Conservation (phyloP, 2,113 vertebrate genomes). For the Periophthalmus modestus region DNA sequence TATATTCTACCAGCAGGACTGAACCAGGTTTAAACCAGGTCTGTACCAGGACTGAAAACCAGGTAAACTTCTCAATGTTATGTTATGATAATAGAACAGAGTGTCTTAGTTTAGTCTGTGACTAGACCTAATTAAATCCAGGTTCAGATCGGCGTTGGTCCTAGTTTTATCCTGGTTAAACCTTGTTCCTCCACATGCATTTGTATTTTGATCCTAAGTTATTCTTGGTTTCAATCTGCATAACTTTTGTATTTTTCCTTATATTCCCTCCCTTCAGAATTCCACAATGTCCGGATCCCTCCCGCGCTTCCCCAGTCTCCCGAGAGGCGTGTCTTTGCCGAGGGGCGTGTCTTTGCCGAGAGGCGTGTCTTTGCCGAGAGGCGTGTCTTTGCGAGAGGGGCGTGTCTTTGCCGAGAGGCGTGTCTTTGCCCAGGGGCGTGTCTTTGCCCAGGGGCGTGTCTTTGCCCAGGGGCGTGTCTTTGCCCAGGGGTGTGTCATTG, state of each 20-base stretch:
- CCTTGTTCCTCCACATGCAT: background rate
- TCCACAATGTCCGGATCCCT: background rate
- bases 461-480: background rate
- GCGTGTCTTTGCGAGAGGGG: background rate
- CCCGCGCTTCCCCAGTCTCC: conserved; percentile 38
- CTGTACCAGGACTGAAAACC: background rate
- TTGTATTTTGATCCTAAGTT: background rate
- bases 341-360: conserved; percentile 42
- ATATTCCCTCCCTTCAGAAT: background rate
- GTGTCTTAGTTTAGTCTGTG: background rate
- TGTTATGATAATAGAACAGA: background rate
- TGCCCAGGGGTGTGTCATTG: conserved; percentile 12
- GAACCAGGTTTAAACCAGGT: background rate
- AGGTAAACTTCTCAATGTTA: background rate
- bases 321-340: conserved; percentile 41
- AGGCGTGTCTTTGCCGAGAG: conserved; percentile 17
- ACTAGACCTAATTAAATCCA: too few species aligned
- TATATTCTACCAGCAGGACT: background rate
- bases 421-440: conserved; percentile 31
- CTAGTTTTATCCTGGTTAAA: background rate
- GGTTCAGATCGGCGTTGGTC: background rate
- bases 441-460: background rate
- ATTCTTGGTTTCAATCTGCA: background rate
- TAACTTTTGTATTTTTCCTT: background rate
- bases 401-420: conserved; percentile 11